Evolutionary conservation across 2,888 invertebrate species (phyloP).

Genomic region (Orthosia incerta): DNA sequence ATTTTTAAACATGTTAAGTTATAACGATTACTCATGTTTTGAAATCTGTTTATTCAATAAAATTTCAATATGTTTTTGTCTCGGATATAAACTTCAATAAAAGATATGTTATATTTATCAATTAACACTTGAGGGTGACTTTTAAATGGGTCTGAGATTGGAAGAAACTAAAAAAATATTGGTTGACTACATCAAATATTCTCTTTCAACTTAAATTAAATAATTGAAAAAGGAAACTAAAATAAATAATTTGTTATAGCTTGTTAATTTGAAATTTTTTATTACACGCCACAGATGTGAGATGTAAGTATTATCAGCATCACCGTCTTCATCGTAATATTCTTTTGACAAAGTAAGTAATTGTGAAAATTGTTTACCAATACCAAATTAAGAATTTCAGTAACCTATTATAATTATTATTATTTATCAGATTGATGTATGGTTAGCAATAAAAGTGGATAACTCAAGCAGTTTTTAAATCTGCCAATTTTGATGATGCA

Average conservation of each 20-base stretch:
- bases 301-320: constrained; percentile 29
- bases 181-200: background rate
- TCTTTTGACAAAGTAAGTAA: constrained; percentile 6
- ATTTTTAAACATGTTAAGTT: background rate
- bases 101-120: background rate
- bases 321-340: background rate
- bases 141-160: background rate
- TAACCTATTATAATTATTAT: too few relatives aligned
- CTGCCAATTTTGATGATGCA: background rate
- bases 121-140: background rate
- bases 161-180: background rate
- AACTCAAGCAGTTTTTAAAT: background rate
- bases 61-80: too few relatives aligned
- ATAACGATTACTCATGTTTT: background rate
- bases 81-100: background rate
- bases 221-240: too few relatives aligned
- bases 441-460: too few relatives aligned
- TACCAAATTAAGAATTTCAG: too few relatives aligned
- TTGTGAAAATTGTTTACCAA: background rate
- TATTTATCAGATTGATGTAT: too few relatives aligned
- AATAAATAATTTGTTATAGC: background rate
- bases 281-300: constrained; percentile 33
- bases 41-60: background rate
- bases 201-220: background rate
- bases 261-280: constrained; percentile 3